These are phyloP conservation scores for Catocala sponsa DNA, from an alignment of 2,888 invertebrate genomes.

Conservation along the genomic window DNA sequence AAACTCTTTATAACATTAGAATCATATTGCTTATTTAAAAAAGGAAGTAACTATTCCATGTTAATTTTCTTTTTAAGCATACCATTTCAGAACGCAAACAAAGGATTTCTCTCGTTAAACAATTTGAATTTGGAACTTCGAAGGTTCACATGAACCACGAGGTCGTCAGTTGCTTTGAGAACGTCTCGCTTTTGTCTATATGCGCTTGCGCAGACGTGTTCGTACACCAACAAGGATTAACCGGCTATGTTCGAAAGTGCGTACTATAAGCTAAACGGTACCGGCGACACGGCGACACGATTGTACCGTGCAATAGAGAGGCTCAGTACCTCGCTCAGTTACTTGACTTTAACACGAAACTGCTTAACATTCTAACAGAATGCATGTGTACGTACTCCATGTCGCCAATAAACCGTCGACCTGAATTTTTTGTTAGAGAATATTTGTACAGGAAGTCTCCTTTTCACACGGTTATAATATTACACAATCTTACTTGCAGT, in stretches of 20 bases:
- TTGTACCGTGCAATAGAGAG: conserved; percentile 55
- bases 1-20: conserved; percentile 49
- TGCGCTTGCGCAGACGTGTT: conserved; percentile 65
- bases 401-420: conserved; percentile 81
- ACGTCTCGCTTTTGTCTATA: conserved; percentile 77
- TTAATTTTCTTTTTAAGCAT: conserved; percentile 55
- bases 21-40: conserved; percentile 37
- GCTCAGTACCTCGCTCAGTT: conserved; percentile 63
- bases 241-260: conserved; percentile 56
- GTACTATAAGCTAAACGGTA: conserved; percentile 25
- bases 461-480: conserved; percentile 70
- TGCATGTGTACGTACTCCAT: conserved; percentile 66
- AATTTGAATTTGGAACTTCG: conserved; percentile 73
- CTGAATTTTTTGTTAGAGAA: conserved; percentile 78
- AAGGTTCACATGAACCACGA: conserved; percentile 72
- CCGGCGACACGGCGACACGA: conserved; percentile 27
- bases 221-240: conserved; percentile 66
- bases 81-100: conserved; percentile 69
- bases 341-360: conserved; percentile 77
- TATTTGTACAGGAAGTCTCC: conserved; percentile 73
- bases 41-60: conserved; percentile 16
- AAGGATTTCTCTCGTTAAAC: conserved; percentile 71
- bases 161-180: conserved; percentile 74
- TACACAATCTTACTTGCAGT: conserved; percentile 41
- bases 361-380: conserved; percentile 84